Evolutionary conservation across 2,797 vertebrate genomes (phyloP), one percentile per base, ranked within the genome.

Genomic region (Girardinus metallicus): DNA sequence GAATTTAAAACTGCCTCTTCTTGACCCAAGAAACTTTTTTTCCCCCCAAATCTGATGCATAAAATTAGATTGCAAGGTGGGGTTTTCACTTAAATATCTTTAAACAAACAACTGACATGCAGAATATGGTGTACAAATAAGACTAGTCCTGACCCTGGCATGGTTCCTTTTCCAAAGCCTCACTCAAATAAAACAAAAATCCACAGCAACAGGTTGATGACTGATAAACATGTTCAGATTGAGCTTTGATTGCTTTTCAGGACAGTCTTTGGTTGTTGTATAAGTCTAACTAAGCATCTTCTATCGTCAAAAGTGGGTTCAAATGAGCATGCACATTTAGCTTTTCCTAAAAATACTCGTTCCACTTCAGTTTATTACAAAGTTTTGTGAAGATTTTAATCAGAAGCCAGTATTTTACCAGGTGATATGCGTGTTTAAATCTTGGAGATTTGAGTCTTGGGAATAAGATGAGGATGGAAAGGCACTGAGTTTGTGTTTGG

Each of bases 1-100:
- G 79, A 82, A 83, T 83, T 74, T 86, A 78, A 87, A 88, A 85
- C 78, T 49, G 81, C 78, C 46, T 47, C 77, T 76, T 68, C 64
- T 71, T 82, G 75, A 89, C 53, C 88, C 41, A 84, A 78, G 70
- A 66, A 31, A 18, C 3, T 72, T 78, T 80, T 5, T 41, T 29
- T 49, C 11, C 11, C 5, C 26, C 12, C 5, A 47, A 44, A 84
- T 86, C 31, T 68, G 60, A 76, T 51, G 82, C 68, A 77, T 68
- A 41, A 64, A 73, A 51, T 55, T 71, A 21, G 6, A 68, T 71
- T 81, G 81, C n/a, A 68, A 73, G 6, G 29, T 62, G 16, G n/a
- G 34, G n/a, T 49, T 49, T 68, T 41, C 26, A 26, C 55, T 44
- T 26, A 44, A 29, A 70, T 79, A 72, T 83, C 75, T 79, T 74